These are phyloP conservation scores for Epinotia demarniana DNA, from an alignment of 2,888 invertebrate species.

Conservation along the genomic window DNA sequence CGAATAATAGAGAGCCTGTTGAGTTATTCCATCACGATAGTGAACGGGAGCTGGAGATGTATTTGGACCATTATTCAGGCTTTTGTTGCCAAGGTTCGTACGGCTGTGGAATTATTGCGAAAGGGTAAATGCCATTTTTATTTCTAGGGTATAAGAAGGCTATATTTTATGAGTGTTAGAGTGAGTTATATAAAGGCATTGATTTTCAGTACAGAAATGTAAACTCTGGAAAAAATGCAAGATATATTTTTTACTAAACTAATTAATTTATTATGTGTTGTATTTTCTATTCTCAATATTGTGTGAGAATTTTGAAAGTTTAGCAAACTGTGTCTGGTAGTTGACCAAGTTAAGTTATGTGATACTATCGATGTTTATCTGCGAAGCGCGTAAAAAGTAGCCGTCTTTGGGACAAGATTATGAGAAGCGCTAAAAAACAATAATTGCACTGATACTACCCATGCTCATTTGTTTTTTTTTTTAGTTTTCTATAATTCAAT, in stretches of 20 bases:
- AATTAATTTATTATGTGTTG: too few species aligned
- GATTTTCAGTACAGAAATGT: not conserved
- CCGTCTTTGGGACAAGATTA: not conserved
- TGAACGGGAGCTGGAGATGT: slow-evolving; percentile 23
- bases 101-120: not conserved
- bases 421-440: not conserved
- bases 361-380: too few species aligned
- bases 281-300: too few species aligned
- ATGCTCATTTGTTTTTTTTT: too few species aligned
- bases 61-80: slow-evolving; percentile 11
- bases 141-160: not conserved
- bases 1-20: slow-evolving; percentile 44
- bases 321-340: too few species aligned
- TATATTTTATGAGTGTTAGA: not conserved
- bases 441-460: too few species aligned
- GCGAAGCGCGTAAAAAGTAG: not conserved
- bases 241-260: not conserved
- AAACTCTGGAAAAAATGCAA: not conserved
- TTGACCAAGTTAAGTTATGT: too few species aligned
- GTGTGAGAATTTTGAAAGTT: too few species aligned
- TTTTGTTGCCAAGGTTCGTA: not conserved
- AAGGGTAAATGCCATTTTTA: not conserved
- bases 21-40: slow-evolving; percentile 44
- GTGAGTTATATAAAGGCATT: not conserved
- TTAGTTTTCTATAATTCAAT: too few species aligned